phyloP scores from a whole-genome alignment of 2,888 invertebrate genomes.

The Athripsodes cinereus region DNA sequence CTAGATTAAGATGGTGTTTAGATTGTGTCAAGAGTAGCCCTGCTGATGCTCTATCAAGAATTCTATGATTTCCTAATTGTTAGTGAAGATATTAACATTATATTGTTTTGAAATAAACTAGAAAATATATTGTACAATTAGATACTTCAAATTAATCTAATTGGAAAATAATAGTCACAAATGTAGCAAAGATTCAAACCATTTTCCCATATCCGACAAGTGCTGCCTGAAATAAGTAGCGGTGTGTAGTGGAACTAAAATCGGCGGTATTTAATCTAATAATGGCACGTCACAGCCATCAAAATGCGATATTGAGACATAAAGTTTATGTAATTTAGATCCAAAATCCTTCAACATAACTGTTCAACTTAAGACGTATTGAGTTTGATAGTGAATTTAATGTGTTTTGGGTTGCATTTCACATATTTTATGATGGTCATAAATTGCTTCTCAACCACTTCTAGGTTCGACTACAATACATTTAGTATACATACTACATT shows the following conservation, averaged over 20 bases:
- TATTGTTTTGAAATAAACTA: too few species aligned
- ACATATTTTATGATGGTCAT: constrained; percentile 33
- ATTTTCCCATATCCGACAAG: constrained; percentile 18
- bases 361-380: constrained; percentile 29
- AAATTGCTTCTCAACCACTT: constrained; percentile 35
- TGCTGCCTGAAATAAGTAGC: constrained; percentile 21
- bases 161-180: too few species aligned
- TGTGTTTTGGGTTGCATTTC: constrained; percentile 33
- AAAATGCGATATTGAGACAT: constrained; percentile 29
- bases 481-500: too few species aligned
- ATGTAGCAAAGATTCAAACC: constrained; percentile 23
- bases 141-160: too few species aligned
- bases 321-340: constrained; percentile 38
- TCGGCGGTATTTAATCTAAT: constrained; percentile 22
- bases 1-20: too few species aligned
- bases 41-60: too few species aligned
- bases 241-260: constrained; percentile 22
- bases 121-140: too few species aligned
- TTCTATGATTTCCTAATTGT: too few species aligned
- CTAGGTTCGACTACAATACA: constrained; percentile 31
- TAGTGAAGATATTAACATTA: too few species aligned
- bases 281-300: constrained; percentile 21
- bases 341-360: constrained; percentile 31
- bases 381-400: constrained; percentile 30
- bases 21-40: too few species aligned